Percentiles rank a stretch among this genome's conserved stretches.
Conservation (phyloP, 2,797 vertebrate genomes). For the Vipera latastei region DNA sequence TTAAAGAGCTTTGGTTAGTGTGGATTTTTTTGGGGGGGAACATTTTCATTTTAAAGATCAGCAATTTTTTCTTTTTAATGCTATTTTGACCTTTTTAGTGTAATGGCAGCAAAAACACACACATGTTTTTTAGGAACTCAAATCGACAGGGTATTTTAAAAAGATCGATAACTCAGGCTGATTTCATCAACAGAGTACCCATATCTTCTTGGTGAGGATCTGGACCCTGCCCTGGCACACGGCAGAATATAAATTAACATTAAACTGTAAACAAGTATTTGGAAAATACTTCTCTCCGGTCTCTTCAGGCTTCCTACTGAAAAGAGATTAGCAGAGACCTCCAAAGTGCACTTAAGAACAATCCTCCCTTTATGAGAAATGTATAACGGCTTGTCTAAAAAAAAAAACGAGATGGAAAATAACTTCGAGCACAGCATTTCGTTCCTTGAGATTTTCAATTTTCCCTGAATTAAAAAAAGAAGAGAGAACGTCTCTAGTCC, state of each 20-base stretch:
- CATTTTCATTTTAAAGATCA: neutral
- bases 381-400: neutral
- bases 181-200: neutral
- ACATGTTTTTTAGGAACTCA: neutral
- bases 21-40: neutral
- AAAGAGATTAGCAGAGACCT: neutral
- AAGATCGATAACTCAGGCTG: neutral
- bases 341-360: neutral
- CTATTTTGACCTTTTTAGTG: neutral
- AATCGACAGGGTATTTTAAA: neutral
- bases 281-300: neutral
- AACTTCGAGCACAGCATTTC: neutral
- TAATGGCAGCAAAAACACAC: too few species aligned
- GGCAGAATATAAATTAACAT: neutral
- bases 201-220: neutral
- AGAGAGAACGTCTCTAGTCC: neutral
- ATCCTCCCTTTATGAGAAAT: neutral
- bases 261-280: neutral
- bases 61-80: too few species aligned
- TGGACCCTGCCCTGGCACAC: neutral
- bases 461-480: neutral
- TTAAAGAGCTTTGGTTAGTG: neutral
- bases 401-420: neutral
- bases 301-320: neutral
- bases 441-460: neutral